Base-by-base conservation (phyloP, 1,140 invertebrate species). In the Trachelipus rathkii region DNA sequence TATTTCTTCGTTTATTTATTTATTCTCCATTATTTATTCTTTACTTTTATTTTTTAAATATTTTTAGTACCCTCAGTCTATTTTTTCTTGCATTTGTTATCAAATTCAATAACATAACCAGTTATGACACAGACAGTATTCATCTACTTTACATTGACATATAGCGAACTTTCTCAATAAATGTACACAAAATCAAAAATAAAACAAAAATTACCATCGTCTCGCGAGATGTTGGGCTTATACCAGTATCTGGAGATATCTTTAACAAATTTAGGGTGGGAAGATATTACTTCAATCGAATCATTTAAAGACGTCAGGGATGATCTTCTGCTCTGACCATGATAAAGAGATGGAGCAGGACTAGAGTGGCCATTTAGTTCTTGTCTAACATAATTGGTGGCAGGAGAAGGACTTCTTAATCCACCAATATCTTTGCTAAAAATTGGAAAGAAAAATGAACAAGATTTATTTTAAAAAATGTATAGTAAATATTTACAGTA, bases 161-260 rank as follows among this genome's bases (percentile, higher is more conserved):
- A n/a, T n/a, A n/a, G n/a, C n/a, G n/a, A n/a, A n/a, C n/a, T n/a
- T n/a, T n/a, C n/a, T n/a, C n/a, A n/a, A 33, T 33, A 33, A 33
- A 33, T 33, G 6, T 33, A 33, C 6, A 33, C 33, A 33, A 33
- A 3, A 33, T 33, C 33, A 33, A 33, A 33, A 33, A 33, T 33
- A 33, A 33, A 33, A 3, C 1, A 19, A 44, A 44, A 82, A 82
- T 83, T 86, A 96, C 94, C 95, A 89, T 99, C 95, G 85, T 99
- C 96, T 76, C 97, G 88, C 5, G 93, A 92, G 78, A 99, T 96
- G 82, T 91, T 92, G 19, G 96, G 92, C 85, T 98, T 99, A 86
- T 99, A 99, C 97, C 97, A 99, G 86, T 91, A 98, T 84, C 93
- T 94, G 75, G 93, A 94, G 76, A 95, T 97, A 85, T 98, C 96